These are phyloP conservation scores for Parazoanthus swiftii DNA, from an alignment of 92 coral and sea anemone species.

Conservation along the genomic window DNA sequence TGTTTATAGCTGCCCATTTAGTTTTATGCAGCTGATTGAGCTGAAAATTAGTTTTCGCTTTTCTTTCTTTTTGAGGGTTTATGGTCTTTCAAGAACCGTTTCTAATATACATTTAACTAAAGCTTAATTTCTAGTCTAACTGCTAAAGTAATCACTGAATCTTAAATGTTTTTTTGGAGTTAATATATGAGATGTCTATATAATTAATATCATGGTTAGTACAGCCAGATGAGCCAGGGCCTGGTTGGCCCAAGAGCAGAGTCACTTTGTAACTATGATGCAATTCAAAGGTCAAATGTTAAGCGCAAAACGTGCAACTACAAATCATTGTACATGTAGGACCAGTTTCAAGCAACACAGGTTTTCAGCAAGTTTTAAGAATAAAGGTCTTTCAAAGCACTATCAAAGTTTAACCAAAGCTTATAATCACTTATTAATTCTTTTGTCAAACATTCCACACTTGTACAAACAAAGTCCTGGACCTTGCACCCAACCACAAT, in stretches of 20 bases:
- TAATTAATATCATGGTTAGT: no score
- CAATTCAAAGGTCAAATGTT: not conserved
- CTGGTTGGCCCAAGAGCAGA: not conserved
- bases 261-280: not conserved
- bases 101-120: no score
- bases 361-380: not conserved
- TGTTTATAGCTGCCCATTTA: not conserved
- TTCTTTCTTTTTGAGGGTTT: no score
- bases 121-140: not conserved
- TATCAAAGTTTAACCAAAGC: not conserved
- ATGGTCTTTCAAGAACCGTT: not conserved
- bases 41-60: no score
- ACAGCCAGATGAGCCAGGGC: not conserved
- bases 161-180: no score
- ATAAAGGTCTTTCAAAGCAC: no score
- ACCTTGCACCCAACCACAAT: not conserved
- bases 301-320: not conserved
- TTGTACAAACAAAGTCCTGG: not conserved
- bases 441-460: not conserved
- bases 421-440: not conserved
- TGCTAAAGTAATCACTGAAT: not conserved
- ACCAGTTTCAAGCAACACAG: not conserved
- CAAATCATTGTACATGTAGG: not conserved
- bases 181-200: no score
- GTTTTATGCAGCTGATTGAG: not conserved